Evolutionary conservation across 1,140 invertebrate species (phyloP).

Genomic region (Amphibalanus amphitrite): DNA sequence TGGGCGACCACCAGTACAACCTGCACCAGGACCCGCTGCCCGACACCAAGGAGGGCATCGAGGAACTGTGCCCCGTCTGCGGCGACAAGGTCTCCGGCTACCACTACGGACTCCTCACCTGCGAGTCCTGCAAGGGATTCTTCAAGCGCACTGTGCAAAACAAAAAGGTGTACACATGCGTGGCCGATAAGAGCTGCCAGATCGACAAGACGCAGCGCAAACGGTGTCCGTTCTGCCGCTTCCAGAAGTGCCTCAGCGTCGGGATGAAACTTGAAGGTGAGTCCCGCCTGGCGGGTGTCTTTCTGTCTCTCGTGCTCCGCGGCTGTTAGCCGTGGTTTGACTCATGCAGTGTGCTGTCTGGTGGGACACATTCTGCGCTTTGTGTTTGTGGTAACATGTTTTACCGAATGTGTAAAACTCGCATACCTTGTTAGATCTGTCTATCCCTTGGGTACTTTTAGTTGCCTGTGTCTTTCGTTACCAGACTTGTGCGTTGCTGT

Average conservation of each 20-base stretch:
- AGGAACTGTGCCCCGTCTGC: conserved; percentile 95
- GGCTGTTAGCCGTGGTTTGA: no score
- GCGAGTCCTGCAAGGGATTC: conserved; percentile 99
- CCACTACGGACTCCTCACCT: conserved; percentile 96
- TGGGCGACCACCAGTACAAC: neutral
- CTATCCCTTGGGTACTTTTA: no score
- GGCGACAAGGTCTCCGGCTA: conserved; percentile 98
- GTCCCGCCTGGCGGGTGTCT: conserved; percentile 20
- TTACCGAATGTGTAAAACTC: no score
- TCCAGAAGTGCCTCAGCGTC: conserved; percentile 96
- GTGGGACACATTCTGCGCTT: no score
- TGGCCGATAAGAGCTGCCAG: conserved; percentile 95
- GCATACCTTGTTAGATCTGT: no score
- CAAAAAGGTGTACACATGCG: conserved; percentile 96
- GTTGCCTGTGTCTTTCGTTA: no score
- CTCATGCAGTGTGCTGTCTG: no score
- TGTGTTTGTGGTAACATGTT: no score
- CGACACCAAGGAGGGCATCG: conserved; percentile 82
- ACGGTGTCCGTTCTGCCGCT: conserved; percentile 92
- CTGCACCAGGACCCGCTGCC: conserved; percentile 31
- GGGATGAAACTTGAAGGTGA: conserved; percentile 99
- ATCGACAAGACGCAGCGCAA: conserved; percentile 97
- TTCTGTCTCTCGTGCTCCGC: no score
- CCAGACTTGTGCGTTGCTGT: no score
- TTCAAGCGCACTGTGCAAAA: conserved; percentile 99